Evolutionary conservation across 2,113 vertebrate species (phyloP), one percentile per base, ranked within the genome.

Genomic region (Mesitornis unicolor): DNA sequence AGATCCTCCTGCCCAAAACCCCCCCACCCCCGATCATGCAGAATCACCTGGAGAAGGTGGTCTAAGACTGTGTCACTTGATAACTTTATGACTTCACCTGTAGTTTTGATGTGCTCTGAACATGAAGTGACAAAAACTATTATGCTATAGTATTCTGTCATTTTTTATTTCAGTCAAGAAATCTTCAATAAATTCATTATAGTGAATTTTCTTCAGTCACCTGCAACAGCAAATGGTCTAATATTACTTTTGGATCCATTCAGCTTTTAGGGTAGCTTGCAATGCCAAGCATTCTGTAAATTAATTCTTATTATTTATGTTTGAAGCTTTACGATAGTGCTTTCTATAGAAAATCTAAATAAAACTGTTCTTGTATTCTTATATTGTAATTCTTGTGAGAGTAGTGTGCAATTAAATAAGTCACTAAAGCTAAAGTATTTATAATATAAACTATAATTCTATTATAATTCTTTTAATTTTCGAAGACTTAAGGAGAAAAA

Each of bases 121-220:
- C 7, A 11, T 40, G 7, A 77, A 70, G 10, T 47, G 16, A 47
- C 13, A 9, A 54, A 82, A 82, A 35, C 0, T 20, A 19, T 76
- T 45, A 26, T 0, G 1, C 6, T 63, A 3, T 20, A 38, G 7
- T 74, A 26, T 51, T 69, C 11, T 25, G 11, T 47, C 0, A 8
- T 47, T 68, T 86, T 51, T 48, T 29, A 33, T 61, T 88, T 73
- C 15, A 50, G 3, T 45, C 15, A 29, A 53, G 12, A 68, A 53
- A 7, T 3, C 57, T 47, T 86, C 33, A 77, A 25, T 75, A 50
- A 79, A 71, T 63, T 84, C 5, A 28, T 71, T 79, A 6, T 7
- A 61, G 26, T 47, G 19, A 33, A 16, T 76, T 94, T 83, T 56
- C 40, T 47, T 89, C 15, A 11, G 18, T 43, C 13, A 47, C 2